Evolutionary conservation across 2,797 vertebrate genomes (phyloP).

Genomic region (Ambastaia sidthimunki): DNA sequence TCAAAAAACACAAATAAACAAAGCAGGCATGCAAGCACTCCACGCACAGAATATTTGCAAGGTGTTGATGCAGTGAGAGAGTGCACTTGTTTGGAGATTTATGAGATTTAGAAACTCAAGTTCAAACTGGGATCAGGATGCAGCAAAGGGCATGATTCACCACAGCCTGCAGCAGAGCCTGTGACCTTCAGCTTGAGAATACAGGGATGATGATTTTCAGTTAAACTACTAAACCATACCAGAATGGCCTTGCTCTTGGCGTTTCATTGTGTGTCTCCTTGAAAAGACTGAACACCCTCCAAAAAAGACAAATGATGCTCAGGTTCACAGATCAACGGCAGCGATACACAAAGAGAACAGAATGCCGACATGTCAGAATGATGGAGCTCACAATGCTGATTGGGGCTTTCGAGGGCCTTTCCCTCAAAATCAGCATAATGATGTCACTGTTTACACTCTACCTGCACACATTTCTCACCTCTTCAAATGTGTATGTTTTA

Average conservation of each 20-base stretch:
- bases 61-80: constrained; percentile 32
- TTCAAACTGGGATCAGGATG: constrained; percentile 61
- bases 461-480: background rate
- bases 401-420: background rate
- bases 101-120: constrained; percentile 58
- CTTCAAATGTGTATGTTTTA: no score
- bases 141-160: constrained; percentile 53
- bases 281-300: constrained; percentile 17
- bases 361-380: background rate
- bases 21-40: constrained; percentile 14
- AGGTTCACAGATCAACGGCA: constrained; percentile 28
- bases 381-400: background rate
- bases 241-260: constrained; percentile 25
- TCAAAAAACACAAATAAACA: constrained; percentile 34
- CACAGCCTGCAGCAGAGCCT: constrained; percentile 28
- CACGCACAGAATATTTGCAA: constrained; percentile 33
- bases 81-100: constrained; percentile 52
- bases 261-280: constrained; percentile 45
- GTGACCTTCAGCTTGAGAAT: constrained; percentile 47
- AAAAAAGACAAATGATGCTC: constrained; percentile 38
- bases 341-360: background rate
- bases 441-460: background rate
- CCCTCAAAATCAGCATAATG: background rate
- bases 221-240: constrained; percentile 34
- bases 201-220: constrained; percentile 46